Evolutionary conservation across 2,113 vertebrate species (phyloP), one percentile per base, ranked within the genome.

Genomic region (Leptobrachium leishanense): DNA sequence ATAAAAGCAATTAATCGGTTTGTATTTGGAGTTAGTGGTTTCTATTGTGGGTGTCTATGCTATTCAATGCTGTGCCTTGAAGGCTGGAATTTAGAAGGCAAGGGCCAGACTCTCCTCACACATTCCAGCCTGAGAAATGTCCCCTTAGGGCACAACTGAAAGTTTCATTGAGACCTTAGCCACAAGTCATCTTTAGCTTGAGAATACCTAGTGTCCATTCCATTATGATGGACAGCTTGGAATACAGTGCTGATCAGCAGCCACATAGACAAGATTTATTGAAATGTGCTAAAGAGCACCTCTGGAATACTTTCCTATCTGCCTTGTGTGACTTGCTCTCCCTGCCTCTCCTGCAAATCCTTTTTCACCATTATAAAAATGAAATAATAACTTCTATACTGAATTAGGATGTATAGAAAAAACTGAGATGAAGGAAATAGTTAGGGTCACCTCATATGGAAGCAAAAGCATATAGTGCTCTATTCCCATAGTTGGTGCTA

Each of bases 61-160:
- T 59, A 40, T 55, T 42, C 41, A 12, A 1, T 68, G 68, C 65
- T n/a, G 10, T 62, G 43, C 78, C 78, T 53, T 50, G 0, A 74
- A 57, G 78, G 78, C 44, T 74, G 65, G 64, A 74, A 81, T 81
- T 81, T 81, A 74, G n/a, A 74, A 70, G 78, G 72, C 72, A 81
- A 68, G 55, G 78, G 65, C 63, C 44, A 74, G 72, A 74, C 65
- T 44, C n/a, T 70, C 55, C 42, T 46, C 68, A 31, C 43, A 68
- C 78, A 81, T 81, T 74, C 78, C 78, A 74, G 42, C 54, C 65
- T 74, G n/a, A 59, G 7, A 44, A 74, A 74, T 62, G 71, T 68
- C 31, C 78, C 78, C 68, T 42, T 42, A 74, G 78, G 78, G 78
- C 78, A 74, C 42, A 81, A 81, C 71, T 68, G 78, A 81, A 81